Evolutionary conservation across 2,797 vertebrate species (phyloP), one percentile per base, ranked within the genome.

Genomic region (Hyperoplus immaculatus): DNA sequence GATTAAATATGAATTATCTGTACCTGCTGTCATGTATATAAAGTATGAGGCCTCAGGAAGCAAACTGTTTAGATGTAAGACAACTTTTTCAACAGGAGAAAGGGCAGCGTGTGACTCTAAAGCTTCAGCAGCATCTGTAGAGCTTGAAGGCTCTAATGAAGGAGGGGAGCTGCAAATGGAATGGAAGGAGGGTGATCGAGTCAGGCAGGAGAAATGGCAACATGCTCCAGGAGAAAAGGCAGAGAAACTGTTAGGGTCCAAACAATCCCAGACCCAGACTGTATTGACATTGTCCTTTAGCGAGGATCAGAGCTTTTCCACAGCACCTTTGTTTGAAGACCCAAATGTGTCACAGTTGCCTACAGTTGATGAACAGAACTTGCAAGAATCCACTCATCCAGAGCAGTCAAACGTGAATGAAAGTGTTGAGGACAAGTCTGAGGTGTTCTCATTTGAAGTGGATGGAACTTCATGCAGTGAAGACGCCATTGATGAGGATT

Each of bases 401-500:
- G 78, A 38, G 0, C 60, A 88, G 56, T 56, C 50, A 0, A 67
- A 70, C 12, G 0, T 8, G 1, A 56, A 18, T 6, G 66, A 78
- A 21, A 42, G 11, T 0, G 15, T 0, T 2, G 18, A 49, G 6
- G 46, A 10, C 6, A 15, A 0, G 0, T 73, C 49, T 5, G 63
- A 81, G 15, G 7, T 13, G 21, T 72, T 78, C 29, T 72, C 69
- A 8, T 50, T 59, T 8, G 84, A 89, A 16, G 83, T 80, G 16
- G 45, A 56, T 3, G 77, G 67, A 69, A 7, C 54, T 45, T 80
- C 68, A 3, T 77, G 42, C 47, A 51, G 72, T 1, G 88, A 90
- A 8, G 89, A 77, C 8, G 70, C 91, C 4, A 92, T 86, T 7
- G 92, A 94, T 6, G 93, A 92, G 49, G 90, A 94, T 57, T 39